Conservation (phyloP, 2,888 invertebrate species). For the Liopterus haemorrhoidalis region DNA sequence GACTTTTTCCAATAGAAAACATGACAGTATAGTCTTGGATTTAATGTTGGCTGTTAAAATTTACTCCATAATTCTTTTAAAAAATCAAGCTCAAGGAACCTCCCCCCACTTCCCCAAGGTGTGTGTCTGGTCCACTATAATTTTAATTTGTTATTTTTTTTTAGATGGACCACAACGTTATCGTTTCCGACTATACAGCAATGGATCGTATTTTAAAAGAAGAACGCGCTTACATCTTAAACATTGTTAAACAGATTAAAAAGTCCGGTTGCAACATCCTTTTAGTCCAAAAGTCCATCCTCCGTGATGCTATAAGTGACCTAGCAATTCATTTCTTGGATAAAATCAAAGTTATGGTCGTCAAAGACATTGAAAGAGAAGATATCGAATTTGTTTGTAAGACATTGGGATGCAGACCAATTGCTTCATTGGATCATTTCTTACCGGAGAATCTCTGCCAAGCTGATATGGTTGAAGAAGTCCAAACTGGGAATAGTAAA, state of each 20-base stretch:
- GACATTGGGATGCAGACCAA: constrained; percentile 87
- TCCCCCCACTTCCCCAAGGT: too few relatives aligned
- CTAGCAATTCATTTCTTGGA: constrained; percentile 96
- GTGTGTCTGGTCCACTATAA: too few relatives aligned
- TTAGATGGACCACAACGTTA: constrained; percentile 89
- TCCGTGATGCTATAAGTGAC: constrained; percentile 89
- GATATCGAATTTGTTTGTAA: constrained; percentile 98
- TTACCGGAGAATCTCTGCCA: constrained; percentile 82
- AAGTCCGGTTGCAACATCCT: constrained; percentile 97
- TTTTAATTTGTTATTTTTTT: constrained; percentile 27
- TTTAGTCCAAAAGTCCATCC: constrained; percentile 77
- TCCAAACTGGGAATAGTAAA: constrained; percentile 80
- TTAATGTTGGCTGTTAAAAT: neutral
- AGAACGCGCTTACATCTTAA: constrained; percentile 94
- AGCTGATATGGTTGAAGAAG: constrained; percentile 93
- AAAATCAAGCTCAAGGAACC: neutral
- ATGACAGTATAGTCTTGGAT: too few relatives aligned
- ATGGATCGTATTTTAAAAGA: constrained; percentile 99
- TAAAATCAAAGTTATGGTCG: constrained; percentile 97
- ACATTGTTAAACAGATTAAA: constrained; percentile 98
- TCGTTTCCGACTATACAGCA: constrained; percentile 98
- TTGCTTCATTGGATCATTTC: constrained; percentile 98
- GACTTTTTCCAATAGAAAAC: too few relatives aligned
- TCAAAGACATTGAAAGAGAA: constrained; percentile 96
- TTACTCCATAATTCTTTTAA: neutral